Base-by-base conservation (phyloP, 2,888 invertebrate genomes). In the Neocrepidodera transversa region DNA sequence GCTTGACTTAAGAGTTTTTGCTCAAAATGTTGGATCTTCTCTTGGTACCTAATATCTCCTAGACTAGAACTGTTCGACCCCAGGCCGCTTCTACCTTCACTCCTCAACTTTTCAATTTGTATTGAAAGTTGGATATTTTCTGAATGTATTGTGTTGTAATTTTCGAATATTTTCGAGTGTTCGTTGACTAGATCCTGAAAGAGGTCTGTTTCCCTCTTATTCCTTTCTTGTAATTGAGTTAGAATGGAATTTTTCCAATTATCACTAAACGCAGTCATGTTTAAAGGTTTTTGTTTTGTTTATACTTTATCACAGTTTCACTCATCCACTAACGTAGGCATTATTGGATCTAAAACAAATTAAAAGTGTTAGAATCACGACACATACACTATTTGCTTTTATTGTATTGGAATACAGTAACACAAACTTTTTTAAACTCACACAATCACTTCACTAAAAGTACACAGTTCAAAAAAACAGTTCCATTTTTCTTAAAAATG, bases 111-210 rank as follows among this genome's bases (percentile, higher is more conserved):
- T 76, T 95, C 95, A 82, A 92, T 91, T 69, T 92, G 90, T 62
- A 95, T 86, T 8, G 91, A 90, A 28, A 95, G 81, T 68, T 93
- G 92, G 18, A 93, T 82, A 78, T 95, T 95, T 80, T 95, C 93
- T 68, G 87, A 84, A 74, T 90, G 88, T 55, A 95, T 79, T 38
- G 89, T 86, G 71, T 91, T 91, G 16, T 90, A 87, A 79, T 85
- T 89, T 76, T 96, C 95, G 79, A 93, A 91, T 43, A 95, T 81
- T 68, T 90, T 87, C 79, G 92, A 94, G 80, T 95, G 92, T 80
- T 91, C 88, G 68, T 85, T 80, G 71, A 94, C 89, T 63, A 94
- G 85, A 74, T 93, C 93, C 70, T 88, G 87, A 79, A 91, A 93
- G 71, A 88, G 86, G 60, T 84, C 80, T 16, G 88, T 87, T 82